Percentiles rank a stretch among this genome's conserved stretches.
These are phyloP conservation scores for Eidolon dupreanum DNA, from an alignment of 2,797 vertebrate species.

Conservation along the genomic window DNA sequence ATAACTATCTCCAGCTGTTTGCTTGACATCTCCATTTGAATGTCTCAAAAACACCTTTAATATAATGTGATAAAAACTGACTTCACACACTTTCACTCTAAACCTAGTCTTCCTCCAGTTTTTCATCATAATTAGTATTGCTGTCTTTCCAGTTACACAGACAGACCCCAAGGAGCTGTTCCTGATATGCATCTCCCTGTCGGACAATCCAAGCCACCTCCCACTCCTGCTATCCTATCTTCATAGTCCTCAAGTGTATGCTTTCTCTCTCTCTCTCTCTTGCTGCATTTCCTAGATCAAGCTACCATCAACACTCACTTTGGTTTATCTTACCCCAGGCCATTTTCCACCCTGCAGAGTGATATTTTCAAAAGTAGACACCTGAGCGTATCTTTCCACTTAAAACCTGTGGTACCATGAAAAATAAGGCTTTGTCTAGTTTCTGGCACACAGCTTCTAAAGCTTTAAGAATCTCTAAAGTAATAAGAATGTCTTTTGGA, in stretches of 20 bases:
- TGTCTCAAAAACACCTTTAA: not conserved
- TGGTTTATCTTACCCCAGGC: not conserved
- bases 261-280: not conserved
- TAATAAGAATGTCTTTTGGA: not conserved
- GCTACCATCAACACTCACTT: not conserved
- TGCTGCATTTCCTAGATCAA: not conserved
- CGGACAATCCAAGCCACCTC: not conserved
- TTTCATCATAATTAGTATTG: no score
- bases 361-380: not conserved
- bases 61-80: not conserved
- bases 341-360: not conserved
- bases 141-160: not conserved
- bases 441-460: not conserved
- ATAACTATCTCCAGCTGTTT: not conserved
- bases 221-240: not conserved
- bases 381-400: not conserved
- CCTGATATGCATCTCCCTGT: not conserved
- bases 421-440: not conserved
- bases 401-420: not conserved
- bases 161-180: not conserved
- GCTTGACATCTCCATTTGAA: not conserved
- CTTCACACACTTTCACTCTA: not conserved
- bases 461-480: not conserved
- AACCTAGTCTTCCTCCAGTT: not conserved
- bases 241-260: not conserved